Conservation (phyloP, 2,113 vertebrate species). For the Hypomesus transpacificus region DNA sequence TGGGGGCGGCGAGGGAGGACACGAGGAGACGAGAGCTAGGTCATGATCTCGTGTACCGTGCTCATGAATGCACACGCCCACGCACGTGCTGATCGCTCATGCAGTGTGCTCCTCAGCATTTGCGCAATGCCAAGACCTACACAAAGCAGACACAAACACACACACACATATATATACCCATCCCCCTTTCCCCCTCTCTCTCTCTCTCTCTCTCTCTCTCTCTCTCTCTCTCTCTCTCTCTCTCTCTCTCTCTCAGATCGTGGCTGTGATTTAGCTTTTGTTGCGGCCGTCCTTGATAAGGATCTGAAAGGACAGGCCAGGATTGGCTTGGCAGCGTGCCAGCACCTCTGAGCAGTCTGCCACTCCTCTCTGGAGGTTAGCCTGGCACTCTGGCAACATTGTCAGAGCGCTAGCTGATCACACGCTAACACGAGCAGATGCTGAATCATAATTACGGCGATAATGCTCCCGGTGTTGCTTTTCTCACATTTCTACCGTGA, state of each 20-base stretch:
- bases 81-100: background rate
- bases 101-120: too few species aligned
- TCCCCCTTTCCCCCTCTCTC: background rate
- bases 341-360: constrained; percentile 55
- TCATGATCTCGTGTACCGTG: too few species aligned
- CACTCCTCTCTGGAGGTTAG: constrained; percentile 44
- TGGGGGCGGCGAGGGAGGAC: background rate
- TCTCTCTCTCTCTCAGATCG: constrained; percentile 30
- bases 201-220: constrained; percentile 10
- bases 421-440: constrained; percentile 58
- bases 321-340: constrained; percentile 62
- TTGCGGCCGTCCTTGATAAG: constrained; percentile 58
- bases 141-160: background rate
- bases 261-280: constrained; percentile 54
- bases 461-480: constrained; percentile 38
- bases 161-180: constrained; percentile 7
- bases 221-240: too few species aligned
- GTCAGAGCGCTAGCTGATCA: constrained; percentile 29
- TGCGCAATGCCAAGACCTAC: too few species aligned
- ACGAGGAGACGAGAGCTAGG: background rate
- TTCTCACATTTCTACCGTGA: constrained; percentile 15
- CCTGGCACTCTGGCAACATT: background rate
- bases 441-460: constrained; percentile 58
- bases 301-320: constrained; percentile 60
- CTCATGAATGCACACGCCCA: too few species aligned